Evolutionary conservation across 2,797 vertebrate genomes (phyloP).

Genomic region (Sorex maritimensis): DNA sequence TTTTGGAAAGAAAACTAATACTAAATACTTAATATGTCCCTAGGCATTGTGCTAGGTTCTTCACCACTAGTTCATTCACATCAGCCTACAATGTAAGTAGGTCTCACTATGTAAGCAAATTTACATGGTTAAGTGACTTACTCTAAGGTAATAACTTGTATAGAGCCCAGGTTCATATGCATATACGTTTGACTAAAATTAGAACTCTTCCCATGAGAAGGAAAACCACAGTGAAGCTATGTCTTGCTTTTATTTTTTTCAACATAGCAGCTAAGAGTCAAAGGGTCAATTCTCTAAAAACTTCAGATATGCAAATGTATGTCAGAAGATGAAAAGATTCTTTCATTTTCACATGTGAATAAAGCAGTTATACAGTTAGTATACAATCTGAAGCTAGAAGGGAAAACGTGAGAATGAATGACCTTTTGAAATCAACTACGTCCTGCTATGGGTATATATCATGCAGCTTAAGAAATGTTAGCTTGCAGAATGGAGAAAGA

Average conservation of each 20-base stretch:
- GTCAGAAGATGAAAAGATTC: conserved; percentile 6
- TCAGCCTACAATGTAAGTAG: background rate
- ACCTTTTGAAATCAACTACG: conserved; percentile 69
- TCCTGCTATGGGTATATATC: conserved; percentile 7
- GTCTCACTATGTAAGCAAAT: conserved; percentile 57
- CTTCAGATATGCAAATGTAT: background rate
- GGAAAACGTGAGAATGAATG: conserved; percentile 52
- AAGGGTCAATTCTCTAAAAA: conserved; percentile 62
- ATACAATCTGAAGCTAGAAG: conserved; percentile 16
- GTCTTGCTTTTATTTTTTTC: background rate
- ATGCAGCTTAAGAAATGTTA: conserved; percentile 56
- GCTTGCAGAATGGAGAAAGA: too few species aligned
- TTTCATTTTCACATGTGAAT: conserved; percentile 50
- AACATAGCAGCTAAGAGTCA: conserved; percentile 1
- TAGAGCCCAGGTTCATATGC: conserved; percentile 40
- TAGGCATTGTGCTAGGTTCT: conserved; percentile 30
- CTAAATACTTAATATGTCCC: conserved; percentile 35
- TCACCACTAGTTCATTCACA: conserved; percentile 31
- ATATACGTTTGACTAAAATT: conserved; percentile 46
- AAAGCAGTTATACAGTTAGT: background rate
- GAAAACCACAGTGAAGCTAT: conserved; percentile 45
- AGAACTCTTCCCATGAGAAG: conserved; percentile 59
- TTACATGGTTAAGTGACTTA: conserved; percentile 57
- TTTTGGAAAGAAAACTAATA: conserved; percentile 53
- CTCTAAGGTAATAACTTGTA: conserved; percentile 46